phyloP scores from a whole-genome alignment of 2,888 invertebrate species.

The Capitulum mitella region DNA sequence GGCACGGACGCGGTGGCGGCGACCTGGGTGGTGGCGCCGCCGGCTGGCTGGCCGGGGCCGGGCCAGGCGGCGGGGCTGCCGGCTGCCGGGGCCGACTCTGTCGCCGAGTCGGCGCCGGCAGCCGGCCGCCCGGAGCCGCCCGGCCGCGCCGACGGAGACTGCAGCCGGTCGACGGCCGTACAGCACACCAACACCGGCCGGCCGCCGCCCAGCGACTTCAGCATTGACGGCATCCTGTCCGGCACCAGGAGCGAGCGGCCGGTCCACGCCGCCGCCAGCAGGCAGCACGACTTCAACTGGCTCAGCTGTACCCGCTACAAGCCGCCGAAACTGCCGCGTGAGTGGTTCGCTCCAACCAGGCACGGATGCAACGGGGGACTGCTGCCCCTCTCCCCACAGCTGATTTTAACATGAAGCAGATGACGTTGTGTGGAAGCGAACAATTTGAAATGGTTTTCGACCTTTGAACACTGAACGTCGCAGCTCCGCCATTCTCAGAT shows the following conservation, averaged over 20 bases:
- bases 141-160: neutral
- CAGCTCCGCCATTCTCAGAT: too few species aligned
- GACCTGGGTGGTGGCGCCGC: neutral
- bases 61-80: neutral
- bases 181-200: neutral
- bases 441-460: too few species aligned
- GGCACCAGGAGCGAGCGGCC: neutral
- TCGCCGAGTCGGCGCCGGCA: neutral
- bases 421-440: too few species aligned
- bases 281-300: conserved; percentile 46
- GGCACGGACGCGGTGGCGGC: neutral
- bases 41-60: neutral
- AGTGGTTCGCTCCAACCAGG: too few species aligned
- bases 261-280: neutral
- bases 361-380: too few species aligned
- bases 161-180: neutral
- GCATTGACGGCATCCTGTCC: neutral
- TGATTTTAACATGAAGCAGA: too few species aligned
- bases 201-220: neutral
- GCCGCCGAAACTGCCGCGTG: conserved; percentile 51
- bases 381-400: too few species aligned
- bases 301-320: conserved; percentile 63
- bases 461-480: too few species aligned
- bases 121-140: neutral
- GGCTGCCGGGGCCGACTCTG: neutral